Percentiles rank a stretch among this genome's conserved stretches.
phyloP scores from a whole-genome alignment of 2,113 vertebrate genomes.

The Corythoichthys intestinalis region DNA sequence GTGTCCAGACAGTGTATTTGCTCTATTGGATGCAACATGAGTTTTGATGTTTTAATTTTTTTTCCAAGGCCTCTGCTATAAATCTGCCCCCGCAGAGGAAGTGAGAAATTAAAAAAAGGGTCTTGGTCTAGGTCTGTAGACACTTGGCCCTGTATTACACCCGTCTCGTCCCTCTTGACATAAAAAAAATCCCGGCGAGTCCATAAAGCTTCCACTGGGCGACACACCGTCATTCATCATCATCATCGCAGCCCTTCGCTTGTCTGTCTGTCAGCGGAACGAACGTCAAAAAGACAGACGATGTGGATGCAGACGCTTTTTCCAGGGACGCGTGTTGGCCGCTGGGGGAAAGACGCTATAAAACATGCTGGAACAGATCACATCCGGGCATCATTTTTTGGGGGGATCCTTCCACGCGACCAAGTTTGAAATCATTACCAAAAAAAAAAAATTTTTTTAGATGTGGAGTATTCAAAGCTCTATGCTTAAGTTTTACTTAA shows the following conservation, averaged over 20 bases:
- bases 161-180: conserved; percentile 2
- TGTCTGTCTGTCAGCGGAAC: not conserved
- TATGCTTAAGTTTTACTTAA: not conserved
- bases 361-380: not conserved
- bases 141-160: conserved; percentile 5
- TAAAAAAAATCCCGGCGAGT: not conserved
- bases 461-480: not conserved
- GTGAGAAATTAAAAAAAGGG: conserved; percentile 16
- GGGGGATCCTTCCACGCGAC: not conserved
- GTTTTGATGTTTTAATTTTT: not conserved
- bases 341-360: not conserved
- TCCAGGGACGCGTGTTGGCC: conserved; percentile 2
- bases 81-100: conserved; percentile 14
- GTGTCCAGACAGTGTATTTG: not conserved
- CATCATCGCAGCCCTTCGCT: not conserved
- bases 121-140: conserved; percentile 6
- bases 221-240: not conserved
- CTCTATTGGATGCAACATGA: not conserved
- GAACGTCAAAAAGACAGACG: not conserved
- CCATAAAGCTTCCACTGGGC: not conserved
- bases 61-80: not conserved
- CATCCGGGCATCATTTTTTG: not conserved
- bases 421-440: not conserved
- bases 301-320: not conserved
- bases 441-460: not conserved